These are phyloP conservation scores for Kuschelorhynchus macadamiae DNA, from an alignment of 2,888 invertebrate genomes.

Conservation along the genomic window DNA sequence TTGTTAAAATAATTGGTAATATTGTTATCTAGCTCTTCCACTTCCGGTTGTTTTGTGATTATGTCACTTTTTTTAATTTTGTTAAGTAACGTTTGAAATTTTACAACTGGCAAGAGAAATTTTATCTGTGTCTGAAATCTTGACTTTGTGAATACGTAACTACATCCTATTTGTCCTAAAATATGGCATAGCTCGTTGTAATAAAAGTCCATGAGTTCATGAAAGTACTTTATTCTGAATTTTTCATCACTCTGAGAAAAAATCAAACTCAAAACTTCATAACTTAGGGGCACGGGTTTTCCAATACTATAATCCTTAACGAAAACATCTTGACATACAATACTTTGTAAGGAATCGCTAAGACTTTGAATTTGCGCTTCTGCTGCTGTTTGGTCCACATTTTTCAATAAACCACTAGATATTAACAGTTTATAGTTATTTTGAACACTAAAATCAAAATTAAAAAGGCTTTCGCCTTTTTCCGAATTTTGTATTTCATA, in stretches of 20 bases:
- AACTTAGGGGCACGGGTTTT: constrained; percentile 26
- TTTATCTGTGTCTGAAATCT: constrained; percentile 21
- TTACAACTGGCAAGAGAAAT: constrained; percentile 30
- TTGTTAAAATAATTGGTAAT: constrained; percentile 25
- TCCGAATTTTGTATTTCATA: constrained; percentile 4
- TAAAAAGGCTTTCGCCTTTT: not conserved
- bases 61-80: not conserved
- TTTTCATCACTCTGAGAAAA: constrained; percentile 36
- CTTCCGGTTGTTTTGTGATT: not conserved
- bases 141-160: not conserved
- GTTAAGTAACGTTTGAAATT: constrained; percentile 15
- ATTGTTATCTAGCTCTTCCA: constrained; percentile 26
- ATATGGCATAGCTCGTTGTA: constrained; percentile 30
- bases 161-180: not conserved
- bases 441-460: constrained; percentile 8
- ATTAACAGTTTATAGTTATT: not conserved
- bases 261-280: constrained; percentile 34
- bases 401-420: constrained; percentile 13
- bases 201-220: constrained; percentile 37
- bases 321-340: not conserved
- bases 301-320: constrained; percentile 25
- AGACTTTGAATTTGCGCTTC: not conserved
- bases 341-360: not conserved
- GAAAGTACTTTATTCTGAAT: constrained; percentile 41
- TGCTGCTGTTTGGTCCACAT: constrained; percentile 5